These are phyloP conservation scores for Choloepus didactylus DNA, from an alignment of 2,797 vertebrate species.

Conservation along the genomic window DNA sequence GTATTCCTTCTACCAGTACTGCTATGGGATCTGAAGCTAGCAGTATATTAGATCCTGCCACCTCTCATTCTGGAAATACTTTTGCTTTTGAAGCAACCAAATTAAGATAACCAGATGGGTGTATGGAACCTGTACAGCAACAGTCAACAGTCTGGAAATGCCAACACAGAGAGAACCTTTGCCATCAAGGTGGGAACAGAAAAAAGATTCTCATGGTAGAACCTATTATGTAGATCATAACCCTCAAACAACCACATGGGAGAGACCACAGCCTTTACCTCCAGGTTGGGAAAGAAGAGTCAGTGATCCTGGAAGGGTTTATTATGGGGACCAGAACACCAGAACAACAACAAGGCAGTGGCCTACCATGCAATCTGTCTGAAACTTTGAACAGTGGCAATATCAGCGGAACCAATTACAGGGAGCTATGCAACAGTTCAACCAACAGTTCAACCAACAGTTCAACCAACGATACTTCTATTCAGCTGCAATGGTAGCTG, in stretches of 20 bases:
- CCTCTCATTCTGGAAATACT: no score
- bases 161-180: conserved; percentile 90
- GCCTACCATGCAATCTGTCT: background rate
- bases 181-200: conserved; percentile 97
- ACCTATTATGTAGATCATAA: conserved; percentile 96
- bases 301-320: no score
- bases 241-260: conserved; percentile 96
- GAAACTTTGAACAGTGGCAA: conserved; percentile 58
- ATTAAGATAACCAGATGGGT: conserved; percentile 45
- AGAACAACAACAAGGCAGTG: background rate
- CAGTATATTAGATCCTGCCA: no score
- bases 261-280: conserved; percentile 95
- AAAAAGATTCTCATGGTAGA: conserved; percentile 96
- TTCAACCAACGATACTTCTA: background rate
- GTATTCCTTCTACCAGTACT: no score
- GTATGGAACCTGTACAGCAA: conserved; percentile 79
- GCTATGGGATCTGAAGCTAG: no score
- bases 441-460: background rate
- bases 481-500: background rate
- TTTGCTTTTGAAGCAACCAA: no score
- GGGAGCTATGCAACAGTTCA: background rate
- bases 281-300: conserved; percentile 41
- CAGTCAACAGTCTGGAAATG: conserved; percentile 89
- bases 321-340: no score
- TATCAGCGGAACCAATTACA: background rate